phyloP scores from a whole-genome alignment of 2,797 vertebrate genomes.

The Lophotriccus pileatus region DNA sequence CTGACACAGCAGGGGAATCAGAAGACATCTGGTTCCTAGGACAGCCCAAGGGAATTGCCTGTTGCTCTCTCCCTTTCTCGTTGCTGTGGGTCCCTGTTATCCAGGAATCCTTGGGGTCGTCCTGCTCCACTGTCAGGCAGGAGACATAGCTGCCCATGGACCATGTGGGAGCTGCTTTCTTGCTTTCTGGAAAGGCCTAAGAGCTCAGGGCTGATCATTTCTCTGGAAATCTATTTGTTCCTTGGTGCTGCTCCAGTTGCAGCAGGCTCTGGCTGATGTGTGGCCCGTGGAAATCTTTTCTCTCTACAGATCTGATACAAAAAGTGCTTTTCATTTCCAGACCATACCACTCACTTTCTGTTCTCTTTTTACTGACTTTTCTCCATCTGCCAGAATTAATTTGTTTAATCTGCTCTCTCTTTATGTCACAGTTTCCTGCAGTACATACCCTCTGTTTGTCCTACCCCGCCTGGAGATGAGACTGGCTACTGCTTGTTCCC shows the following conservation, averaged over 20 bases:
- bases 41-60: background rate
- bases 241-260: background rate
- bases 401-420: background rate
- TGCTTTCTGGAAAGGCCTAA: background rate
- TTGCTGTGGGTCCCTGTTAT: background rate
- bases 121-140: background rate
- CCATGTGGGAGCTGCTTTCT: background rate
- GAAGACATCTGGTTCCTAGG: background rate
- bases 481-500: background rate
- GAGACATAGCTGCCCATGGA: background rate
- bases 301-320: background rate
- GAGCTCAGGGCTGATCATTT: background rate
- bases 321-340: background rate
- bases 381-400: background rate
- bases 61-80: rapidly evolving
- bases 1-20: background rate
- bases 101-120: background rate
- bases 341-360: background rate
- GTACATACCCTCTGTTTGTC: rapidly evolving
- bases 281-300: background rate
- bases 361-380: background rate
- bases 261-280: background rate
- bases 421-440: background rate
- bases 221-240: background rate
- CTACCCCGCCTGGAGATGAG: background rate